A percentile compares a stretch with the other conserved stretches of the same genome.
These are phyloP conservation scores for Cristatella mucedo DNA, from an alignment of 2,888 invertebrate species.

Conservation along the genomic window DNA sequence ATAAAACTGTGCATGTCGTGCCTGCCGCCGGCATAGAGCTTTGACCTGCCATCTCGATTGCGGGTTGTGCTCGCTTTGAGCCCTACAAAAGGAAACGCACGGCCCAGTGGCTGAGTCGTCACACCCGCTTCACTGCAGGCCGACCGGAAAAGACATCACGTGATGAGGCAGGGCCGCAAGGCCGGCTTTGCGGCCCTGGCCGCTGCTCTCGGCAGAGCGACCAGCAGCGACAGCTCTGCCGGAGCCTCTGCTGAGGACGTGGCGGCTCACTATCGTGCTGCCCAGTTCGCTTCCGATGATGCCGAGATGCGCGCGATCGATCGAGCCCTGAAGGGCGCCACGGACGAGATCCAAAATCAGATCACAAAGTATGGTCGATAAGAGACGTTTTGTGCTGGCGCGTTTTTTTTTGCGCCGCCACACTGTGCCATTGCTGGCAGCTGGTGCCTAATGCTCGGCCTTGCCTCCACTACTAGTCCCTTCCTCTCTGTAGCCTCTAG, in stretches of 20 bases:
- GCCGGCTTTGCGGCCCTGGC: conserved; percentile 50
- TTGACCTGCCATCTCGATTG: too few species aligned
- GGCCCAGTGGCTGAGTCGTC: too few species aligned
- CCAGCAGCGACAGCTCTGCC: conserved; percentile 41
- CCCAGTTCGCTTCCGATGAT: conserved; percentile 47
- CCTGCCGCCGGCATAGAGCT: too few species aligned
- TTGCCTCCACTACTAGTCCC: too few species aligned
- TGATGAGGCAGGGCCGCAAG: conserved; percentile 49
- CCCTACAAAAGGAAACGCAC: too few species aligned
- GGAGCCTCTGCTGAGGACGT: conserved; percentile 44
- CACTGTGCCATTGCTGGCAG: too few species aligned
- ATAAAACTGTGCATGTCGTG: too few species aligned
- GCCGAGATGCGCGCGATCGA: conserved; percentile 58
- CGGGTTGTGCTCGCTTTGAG: too few species aligned
- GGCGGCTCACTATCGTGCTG: conserved; percentile 52
- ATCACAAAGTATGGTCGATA: conserved; percentile 73
- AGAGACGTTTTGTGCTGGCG: too few species aligned
- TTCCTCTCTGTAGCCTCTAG: too few species aligned
- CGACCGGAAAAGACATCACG: conserved; percentile 48
- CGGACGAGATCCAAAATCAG: conserved; percentile 71
- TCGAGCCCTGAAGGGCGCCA: conserved; percentile 55
- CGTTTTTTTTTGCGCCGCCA: too few species aligned
- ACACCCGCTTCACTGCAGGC: conserved; percentile 45
- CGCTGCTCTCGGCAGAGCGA: conserved; percentile 52
- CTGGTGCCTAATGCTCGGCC: too few species aligned